Conservation (phyloP, 2,888 invertebrate species). For the Leptinotarsa rubiginosa region DNA sequence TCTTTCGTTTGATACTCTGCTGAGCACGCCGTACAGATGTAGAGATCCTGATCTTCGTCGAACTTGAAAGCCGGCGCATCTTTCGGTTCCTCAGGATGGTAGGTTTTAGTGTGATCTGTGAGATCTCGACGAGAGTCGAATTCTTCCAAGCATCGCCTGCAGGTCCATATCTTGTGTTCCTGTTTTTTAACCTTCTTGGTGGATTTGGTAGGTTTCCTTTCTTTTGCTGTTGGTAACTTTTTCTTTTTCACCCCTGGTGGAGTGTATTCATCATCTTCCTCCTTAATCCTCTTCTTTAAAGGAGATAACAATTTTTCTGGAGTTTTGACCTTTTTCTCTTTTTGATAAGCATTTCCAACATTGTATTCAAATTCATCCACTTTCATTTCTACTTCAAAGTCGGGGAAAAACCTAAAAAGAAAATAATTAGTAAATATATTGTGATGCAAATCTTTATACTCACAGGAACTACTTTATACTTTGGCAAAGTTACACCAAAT, state of each 20-base stretch:
- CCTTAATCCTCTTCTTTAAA: constrained; percentile 40
- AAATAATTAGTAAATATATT: constrained; percentile 19
- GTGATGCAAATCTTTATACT: constrained; percentile 18
- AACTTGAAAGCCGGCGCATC: constrained; percentile 56
- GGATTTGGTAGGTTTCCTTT: constrained; percentile 34
- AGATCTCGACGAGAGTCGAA: constrained; percentile 54
- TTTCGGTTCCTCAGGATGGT: constrained; percentile 51
- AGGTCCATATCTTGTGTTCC: constrained; percentile 55
- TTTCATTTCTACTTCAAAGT: constrained; percentile 50
- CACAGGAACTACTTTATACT: constrained; percentile 23
- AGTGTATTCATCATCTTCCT: constrained; percentile 43
- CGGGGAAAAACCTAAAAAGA: constrained; percentile 51
- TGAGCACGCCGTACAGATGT: constrained; percentile 56
- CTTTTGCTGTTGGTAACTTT: constrained; percentile 30
- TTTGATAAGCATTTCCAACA: constrained; percentile 8
- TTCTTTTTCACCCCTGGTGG: constrained; percentile 43
- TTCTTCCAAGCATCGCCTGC: constrained; percentile 56
- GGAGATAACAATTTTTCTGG: constrained; percentile 18
- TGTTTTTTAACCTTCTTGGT: constrained; percentile 41
- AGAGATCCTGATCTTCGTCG: constrained; percentile 55
- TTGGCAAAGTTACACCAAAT: not conserved
- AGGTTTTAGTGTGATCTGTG: constrained; percentile 56
- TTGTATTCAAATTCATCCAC: constrained; percentile 41
- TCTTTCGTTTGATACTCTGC: constrained; percentile 55
- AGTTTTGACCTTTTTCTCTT: constrained; percentile 11